Percentiles rank a stretch among this genome's conserved stretches.
Evolutionary conservation across 2,113 vertebrate genomes (phyloP).

Genomic region (Pseudopodoces humilis): DNA sequence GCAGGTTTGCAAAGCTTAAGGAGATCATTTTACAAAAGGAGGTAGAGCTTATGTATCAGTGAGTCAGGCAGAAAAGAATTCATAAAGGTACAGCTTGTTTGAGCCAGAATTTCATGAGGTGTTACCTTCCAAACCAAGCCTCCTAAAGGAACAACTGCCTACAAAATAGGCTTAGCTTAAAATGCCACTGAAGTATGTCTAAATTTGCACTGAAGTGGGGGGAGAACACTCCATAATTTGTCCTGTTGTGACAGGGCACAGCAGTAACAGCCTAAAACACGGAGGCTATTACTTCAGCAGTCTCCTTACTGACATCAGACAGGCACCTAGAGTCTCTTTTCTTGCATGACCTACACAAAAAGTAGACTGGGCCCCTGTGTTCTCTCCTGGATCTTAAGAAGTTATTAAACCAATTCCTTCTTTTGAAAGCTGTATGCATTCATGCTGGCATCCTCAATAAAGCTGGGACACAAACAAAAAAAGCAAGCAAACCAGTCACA

Average conservation of each 20-base stretch:
- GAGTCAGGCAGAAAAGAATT: not conserved
- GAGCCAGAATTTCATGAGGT: not conserved
- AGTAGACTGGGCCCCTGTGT: not conserved
- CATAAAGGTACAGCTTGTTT: not conserved
- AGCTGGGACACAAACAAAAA: constrained; percentile 32
- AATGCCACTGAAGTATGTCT: not conserved
- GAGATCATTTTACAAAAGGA: not conserved
- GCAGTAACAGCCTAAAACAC: not conserved
- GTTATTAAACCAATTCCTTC: constrained; percentile 50
- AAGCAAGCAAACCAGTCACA: constrained; percentile 34
- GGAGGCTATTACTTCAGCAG: not conserved
- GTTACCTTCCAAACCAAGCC: constrained; percentile 5
- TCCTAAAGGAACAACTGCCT: not conserved
- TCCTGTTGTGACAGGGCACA: not conserved
- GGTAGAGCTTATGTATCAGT: not conserved
- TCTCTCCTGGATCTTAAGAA: constrained; percentile 10
- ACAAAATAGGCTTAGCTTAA: not conserved
- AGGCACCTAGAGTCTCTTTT: not conserved
- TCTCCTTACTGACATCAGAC: not conserved
- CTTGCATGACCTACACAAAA: constrained; percentile 5
- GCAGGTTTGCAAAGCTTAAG: not conserved
- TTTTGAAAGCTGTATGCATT: constrained; percentile 32
- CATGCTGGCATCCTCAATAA: constrained; percentile 61
- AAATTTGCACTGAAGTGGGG: not conserved
- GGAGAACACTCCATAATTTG: not conserved